Percentiles rank a stretch among this genome's conserved stretches.
phyloP scores from a whole-genome alignment of 1,140 invertebrate genomes.

The Anagrus nilaparvatae region DNA sequence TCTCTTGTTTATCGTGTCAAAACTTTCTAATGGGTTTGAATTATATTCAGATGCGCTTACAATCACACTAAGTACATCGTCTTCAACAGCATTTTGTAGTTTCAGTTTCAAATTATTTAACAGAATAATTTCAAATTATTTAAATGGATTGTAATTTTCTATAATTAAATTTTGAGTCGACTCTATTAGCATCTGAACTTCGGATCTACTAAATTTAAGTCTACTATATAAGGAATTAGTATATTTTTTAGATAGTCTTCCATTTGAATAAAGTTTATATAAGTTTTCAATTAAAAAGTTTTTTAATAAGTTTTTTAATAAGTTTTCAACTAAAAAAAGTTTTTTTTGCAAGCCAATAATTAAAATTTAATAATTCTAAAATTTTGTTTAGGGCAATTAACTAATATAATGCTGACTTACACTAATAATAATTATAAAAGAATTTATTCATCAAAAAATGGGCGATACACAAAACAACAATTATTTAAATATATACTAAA shows the following conservation, averaged over 20 bases:
- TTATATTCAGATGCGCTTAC: constrained; percentile 4
- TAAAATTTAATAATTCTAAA: too few species aligned
- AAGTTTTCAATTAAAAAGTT: not conserved
- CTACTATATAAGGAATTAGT: constrained; percentile 7
- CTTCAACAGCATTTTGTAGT: constrained; percentile 5
- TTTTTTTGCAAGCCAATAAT: too few species aligned
- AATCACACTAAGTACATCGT: constrained; percentile 8
- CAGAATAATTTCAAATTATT: too few species aligned
- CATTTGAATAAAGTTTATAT: constrained; percentile 4
- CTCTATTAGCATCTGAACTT: constrained; percentile 8
- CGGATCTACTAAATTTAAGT: constrained; percentile 8
- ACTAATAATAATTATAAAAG: too few species aligned
- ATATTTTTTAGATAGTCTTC: constrained; percentile 8
- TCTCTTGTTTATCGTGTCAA: not conserved
- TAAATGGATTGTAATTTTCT: constrained; percentile 10
- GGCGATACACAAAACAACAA: too few species aligned
- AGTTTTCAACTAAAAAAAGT: too few species aligned
- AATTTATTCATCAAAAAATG: too few species aligned
- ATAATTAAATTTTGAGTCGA: constrained; percentile 7
- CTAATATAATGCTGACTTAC: too few species aligned
- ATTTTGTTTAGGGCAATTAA: too few species aligned
- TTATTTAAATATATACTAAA: too few species aligned
- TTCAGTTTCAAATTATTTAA: constrained; percentile 3
- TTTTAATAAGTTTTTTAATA: too few species aligned
- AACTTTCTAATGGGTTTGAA: constrained; percentile 2